Base-by-base conservation (phyloP, 2,113 vertebrate species). In the Lamprologus sp. region DNA sequence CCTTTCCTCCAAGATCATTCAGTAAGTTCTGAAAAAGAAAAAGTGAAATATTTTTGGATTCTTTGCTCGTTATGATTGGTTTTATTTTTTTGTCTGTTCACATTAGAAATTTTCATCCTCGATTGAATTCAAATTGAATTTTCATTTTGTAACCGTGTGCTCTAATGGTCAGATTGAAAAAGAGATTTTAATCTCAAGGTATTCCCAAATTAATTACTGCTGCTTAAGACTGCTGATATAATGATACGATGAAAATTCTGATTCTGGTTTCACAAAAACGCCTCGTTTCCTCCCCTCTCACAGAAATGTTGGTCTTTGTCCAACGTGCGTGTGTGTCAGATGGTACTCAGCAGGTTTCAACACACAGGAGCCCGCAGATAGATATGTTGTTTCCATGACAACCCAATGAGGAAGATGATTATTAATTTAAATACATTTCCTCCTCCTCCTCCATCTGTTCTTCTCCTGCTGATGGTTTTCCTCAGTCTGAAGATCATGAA, bases 301-400 rank as follows among this genome's bases (percentile, higher is more conserved):
- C 53, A 35, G 19, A 77, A 58, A 63, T 85, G 73, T 51, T 79
- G 83, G 55, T 79, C 17, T 85, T 11, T n/a, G 73, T 79, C 84
- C 84, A 85, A 58, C 14, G 17, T 75, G 51, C 47, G 10, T 54
- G 54, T 79, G 70, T 40, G 79, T 42, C 14, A 35, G 70, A 68
- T 68, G 63, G 35, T 40, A n/a, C 63, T 68, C 63, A 68, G 63
- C 63, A 68, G 63, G 63, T 68, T 70, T 42, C 35, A 83, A 35
- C 80, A 55, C 80, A 56, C 28, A 63, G 26, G 35, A 21, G 87
- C 73, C 70, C 10, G 55, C 81, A 84, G 83, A 90, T 77, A 63
- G 81, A 87, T 81, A 91, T 53, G 84, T 42, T 93, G 92, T 93
- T 93, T 89, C 92, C 87, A 92, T 93, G 92, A 79, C 87, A n/a